These are phyloP conservation scores for Tachina fera DNA, from an alignment of 2,888 invertebrate genomes.

Conservation along the genomic window DNA sequence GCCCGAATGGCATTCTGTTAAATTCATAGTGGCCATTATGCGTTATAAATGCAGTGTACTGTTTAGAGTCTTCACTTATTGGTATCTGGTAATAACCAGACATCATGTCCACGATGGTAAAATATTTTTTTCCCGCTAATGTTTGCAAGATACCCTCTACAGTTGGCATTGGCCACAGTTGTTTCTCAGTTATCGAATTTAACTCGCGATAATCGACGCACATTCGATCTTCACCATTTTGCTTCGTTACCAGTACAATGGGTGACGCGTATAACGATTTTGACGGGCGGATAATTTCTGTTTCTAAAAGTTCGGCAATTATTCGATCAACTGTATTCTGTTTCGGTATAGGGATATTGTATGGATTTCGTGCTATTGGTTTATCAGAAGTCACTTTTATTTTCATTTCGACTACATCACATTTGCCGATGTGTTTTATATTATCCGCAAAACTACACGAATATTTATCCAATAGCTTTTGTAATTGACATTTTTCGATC, in stretches of 20 bases:
- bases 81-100: too few relatives aligned
- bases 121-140: constrained; percentile 73
- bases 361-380: constrained; percentile 46
- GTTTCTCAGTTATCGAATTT: constrained; percentile 70
- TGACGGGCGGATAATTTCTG: not conserved
- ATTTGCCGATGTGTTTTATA: constrained; percentile 54
- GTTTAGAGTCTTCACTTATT: too few relatives aligned
- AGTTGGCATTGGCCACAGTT: constrained; percentile 65
- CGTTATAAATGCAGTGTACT: too few relatives aligned
- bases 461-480: constrained; percentile 26
- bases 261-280: not conserved
- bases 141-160: constrained; percentile 73
- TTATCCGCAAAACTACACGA: constrained; percentile 53
- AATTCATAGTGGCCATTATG: constrained; percentile 16
- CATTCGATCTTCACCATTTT: not conserved
- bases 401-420: constrained; percentile 54
- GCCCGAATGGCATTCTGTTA: constrained; percentile 52
- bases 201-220: constrained; percentile 53
- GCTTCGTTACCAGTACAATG: not conserved
- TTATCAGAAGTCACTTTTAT: constrained; percentile 43
- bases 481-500: constrained; percentile 1
- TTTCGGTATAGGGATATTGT: constrained; percentile 61
- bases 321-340: constrained; percentile 44
- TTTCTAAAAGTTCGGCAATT: constrained; percentile 33
- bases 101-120: constrained; percentile 24